phyloP scores from a whole-genome alignment of 2,888 invertebrate species.

The Mythimna pallens region DNA sequence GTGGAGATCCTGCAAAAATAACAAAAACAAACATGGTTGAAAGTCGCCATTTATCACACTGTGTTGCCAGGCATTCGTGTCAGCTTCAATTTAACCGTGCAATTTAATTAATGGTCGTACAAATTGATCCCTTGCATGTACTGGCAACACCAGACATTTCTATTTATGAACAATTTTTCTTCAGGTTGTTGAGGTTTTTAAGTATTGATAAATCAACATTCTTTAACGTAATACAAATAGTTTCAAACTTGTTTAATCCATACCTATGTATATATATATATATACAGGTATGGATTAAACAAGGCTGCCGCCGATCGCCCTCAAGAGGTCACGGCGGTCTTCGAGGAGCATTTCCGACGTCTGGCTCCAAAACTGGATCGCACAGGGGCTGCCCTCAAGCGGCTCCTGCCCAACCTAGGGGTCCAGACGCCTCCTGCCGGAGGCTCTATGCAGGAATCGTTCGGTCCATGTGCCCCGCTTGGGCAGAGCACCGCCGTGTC shows the following conservation, averaged over 20 bases:
- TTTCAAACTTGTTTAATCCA: neutral
- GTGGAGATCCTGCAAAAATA: constrained; percentile 26
- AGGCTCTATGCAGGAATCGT: too few species aligned
- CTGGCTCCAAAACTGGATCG: too few species aligned
- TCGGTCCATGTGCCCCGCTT: too few species aligned
- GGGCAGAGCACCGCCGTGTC: too few species aligned
- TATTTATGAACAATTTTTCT: constrained; percentile 17
- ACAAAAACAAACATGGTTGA: constrained; percentile 45
- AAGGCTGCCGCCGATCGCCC: too few species aligned
- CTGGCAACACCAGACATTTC: constrained; percentile 33
- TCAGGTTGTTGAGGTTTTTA: neutral
- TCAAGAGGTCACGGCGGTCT: too few species aligned
- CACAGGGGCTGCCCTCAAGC: too few species aligned
- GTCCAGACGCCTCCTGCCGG: too few species aligned
- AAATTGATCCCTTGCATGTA: constrained; percentile 69
- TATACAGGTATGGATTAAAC: too few species aligned
- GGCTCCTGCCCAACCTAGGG: too few species aligned
- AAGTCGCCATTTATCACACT: constrained; percentile 57
- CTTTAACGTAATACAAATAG: neutral
- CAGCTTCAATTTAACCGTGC: constrained; percentile 64
- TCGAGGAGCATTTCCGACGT: too few species aligned
- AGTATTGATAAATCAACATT: neutral
- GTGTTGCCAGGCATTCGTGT: constrained; percentile 61
- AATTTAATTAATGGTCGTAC: constrained; percentile 70
- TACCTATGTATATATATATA: too few species aligned